phyloP scores from a whole-genome alignment of 2,113 vertebrate genomes.

The Barbus barbus region DNA sequence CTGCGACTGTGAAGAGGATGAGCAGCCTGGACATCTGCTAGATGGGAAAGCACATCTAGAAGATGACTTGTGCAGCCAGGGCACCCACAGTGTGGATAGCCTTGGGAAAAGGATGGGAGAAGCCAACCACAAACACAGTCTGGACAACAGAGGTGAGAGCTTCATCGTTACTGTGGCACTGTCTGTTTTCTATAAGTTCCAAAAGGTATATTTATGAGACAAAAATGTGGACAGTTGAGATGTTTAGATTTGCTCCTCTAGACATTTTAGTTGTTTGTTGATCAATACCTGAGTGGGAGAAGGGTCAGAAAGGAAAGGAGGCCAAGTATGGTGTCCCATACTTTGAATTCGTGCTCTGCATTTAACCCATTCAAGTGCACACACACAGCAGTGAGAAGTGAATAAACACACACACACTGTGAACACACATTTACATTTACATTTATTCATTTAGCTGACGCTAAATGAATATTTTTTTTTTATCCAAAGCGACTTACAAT shows the following conservation, averaged over 20 bases:
- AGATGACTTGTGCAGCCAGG: conserved; percentile 82
- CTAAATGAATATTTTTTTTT: too few relatives aligned
- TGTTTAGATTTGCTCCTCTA: not conserved
- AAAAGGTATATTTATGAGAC: not conserved
- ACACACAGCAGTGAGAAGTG: too few relatives aligned
- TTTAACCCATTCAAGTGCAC: too few relatives aligned
- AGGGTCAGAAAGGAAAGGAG: too few relatives aligned
- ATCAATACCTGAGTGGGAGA: not conserved
- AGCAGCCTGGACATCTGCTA: conserved; percentile 75
- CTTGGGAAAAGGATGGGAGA: conserved; percentile 75
- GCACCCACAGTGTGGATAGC: conserved; percentile 77
- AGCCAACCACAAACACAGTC: conserved; percentile 77
- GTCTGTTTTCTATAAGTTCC: not conserved
- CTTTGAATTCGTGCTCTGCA: too few relatives aligned
- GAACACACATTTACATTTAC: too few relatives aligned
- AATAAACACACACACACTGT: too few relatives aligned
- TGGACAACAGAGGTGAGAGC: conserved; percentile 87
- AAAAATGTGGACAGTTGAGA: not conserved
- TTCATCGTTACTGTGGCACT: not conserved
- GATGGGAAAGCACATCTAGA: conserved; percentile 66
- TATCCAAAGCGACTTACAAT: too few relatives aligned
- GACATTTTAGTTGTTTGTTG: not conserved
- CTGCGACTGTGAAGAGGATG: conserved; percentile 90
- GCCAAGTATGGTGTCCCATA: too few relatives aligned
- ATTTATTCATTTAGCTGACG: too few relatives aligned